Evolutionary conservation across 2,113 vertebrate genomes (phyloP).

Genomic region (Cariama cristata): DNA sequence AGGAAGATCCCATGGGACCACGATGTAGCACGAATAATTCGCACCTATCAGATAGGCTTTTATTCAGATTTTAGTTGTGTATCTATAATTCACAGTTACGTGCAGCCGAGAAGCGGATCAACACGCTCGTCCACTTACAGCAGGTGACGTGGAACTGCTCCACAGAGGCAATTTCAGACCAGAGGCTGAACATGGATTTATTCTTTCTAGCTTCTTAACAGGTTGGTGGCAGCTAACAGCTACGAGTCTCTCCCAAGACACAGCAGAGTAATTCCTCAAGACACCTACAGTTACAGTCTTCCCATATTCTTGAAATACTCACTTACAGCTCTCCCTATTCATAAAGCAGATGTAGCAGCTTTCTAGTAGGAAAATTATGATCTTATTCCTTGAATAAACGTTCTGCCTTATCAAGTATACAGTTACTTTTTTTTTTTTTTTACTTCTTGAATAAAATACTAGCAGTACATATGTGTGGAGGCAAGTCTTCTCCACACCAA

Average conservation of each 20-base stretch:
- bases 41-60: not conserved
- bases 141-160: not conserved
- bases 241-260: not conserved
- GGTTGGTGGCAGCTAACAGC: not conserved
- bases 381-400: not conserved
- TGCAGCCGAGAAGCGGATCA: not conserved
- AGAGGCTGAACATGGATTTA: not conserved
- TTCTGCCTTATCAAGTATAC: not conserved
- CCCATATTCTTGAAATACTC: not conserved
- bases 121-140: fast-evolving
- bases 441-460: not conserved
- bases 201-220: not conserved
- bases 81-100: fast-evolving
- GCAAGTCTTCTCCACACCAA: not conserved
- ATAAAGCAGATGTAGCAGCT: not conserved
- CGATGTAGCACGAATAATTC: fast-evolving
- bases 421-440: not conserved
- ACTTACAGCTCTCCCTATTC: not conserved
- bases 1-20: not conserved
- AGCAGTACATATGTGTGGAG: not conserved
- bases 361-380: not conserved
- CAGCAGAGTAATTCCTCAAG: not conserved
- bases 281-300: not conserved
- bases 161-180: not conserved
- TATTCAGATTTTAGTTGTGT: not conserved